phyloP scores from a whole-genome alignment of 2,888 invertebrate species.

The Halictus ligatus region DNA sequence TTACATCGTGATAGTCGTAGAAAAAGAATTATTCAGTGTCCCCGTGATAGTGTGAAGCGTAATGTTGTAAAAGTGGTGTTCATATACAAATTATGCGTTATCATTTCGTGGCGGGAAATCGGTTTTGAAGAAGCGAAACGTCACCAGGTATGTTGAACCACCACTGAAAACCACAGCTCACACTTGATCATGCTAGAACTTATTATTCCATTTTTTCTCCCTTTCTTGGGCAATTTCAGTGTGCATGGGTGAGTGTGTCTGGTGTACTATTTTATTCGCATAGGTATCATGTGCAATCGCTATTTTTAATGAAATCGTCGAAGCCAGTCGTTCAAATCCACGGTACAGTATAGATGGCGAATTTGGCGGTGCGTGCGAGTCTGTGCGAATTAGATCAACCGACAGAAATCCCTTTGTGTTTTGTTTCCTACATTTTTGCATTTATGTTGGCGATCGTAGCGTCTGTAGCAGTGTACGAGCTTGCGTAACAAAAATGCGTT shows the following conservation, averaged over 20 bases:
- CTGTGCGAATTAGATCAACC: conserved; percentile 42
- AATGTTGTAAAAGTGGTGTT: conserved; percentile 36
- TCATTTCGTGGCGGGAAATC: conserved; percentile 51
- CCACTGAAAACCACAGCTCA: conserved; percentile 6
- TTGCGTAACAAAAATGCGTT: conserved; percentile 47
- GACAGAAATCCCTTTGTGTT: conserved; percentile 25
- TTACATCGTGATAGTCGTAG: conserved; percentile 11
- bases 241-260: not conserved
- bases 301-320: conserved; percentile 47
- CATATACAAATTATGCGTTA: conserved; percentile 16
- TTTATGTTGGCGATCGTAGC: conserved; percentile 48
- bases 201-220: not conserved
- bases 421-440: conserved; percentile 35
- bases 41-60: conserved; percentile 35
- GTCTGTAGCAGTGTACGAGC: conserved; percentile 34
- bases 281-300: conserved; percentile 32
- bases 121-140: conserved; percentile 48
- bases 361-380: conserved; percentile 49
- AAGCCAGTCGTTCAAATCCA: conserved; percentile 18
- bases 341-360: conserved; percentile 37
- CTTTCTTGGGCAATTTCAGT: conserved; percentile 4
- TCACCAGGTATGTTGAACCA: conserved; percentile 49
- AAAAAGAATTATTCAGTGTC: conserved; percentile 27
- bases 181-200: conserved; percentile 18
- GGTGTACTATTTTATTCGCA: conserved; percentile 34